A percentile compares a stretch with the other conserved stretches of the same genome.
Conservation (phyloP, 1,140 invertebrate species). For the Halictus rubicundus region DNA sequence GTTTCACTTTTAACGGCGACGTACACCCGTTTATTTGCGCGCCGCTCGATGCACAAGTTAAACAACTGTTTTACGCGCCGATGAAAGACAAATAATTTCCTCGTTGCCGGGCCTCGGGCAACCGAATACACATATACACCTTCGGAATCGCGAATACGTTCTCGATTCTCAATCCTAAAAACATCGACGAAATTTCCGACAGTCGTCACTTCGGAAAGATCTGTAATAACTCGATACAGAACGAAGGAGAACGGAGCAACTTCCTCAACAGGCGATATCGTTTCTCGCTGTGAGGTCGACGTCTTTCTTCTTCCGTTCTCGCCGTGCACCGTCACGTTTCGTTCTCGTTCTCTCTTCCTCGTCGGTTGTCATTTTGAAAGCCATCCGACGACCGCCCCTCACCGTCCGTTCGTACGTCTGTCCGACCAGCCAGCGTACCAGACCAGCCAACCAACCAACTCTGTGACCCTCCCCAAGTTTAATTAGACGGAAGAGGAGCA, state of each 20-base stretch:
- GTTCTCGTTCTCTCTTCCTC: conserved; percentile 36
- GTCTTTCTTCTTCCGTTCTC: conserved; percentile 44
- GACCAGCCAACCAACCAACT: conserved; percentile 56
- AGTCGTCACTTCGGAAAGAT: too few species aligned
- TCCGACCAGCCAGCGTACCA: conserved; percentile 51
- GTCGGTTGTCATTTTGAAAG: conserved; percentile 69
- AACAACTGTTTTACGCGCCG: too few species aligned
- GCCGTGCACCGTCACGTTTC: conserved; percentile 17
- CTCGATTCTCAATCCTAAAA: too few species aligned
- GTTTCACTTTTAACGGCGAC: too few species aligned
- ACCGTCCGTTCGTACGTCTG: conserved; percentile 58
- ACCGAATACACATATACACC: too few species aligned
- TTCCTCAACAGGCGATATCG: conserved; percentile 10
- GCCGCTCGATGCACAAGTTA: too few species aligned
- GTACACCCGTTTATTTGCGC: too few species aligned
- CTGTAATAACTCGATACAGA: too few species aligned
- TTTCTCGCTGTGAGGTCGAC: conserved; percentile 35
- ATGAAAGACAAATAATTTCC: background rate
- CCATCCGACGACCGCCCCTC: conserved; percentile 57
- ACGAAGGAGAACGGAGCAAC: too few species aligned
- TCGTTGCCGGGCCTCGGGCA: background rate
- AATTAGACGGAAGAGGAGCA: conserved; percentile 73
- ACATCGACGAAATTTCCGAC: too few species aligned
- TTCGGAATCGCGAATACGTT: too few species aligned
- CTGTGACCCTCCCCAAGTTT: conserved; percentile 67